These are phyloP conservation scores for Pyrrhura leucotis DNA, from an alignment of 2,797 vertebrate species.

Conservation along the genomic window DNA sequence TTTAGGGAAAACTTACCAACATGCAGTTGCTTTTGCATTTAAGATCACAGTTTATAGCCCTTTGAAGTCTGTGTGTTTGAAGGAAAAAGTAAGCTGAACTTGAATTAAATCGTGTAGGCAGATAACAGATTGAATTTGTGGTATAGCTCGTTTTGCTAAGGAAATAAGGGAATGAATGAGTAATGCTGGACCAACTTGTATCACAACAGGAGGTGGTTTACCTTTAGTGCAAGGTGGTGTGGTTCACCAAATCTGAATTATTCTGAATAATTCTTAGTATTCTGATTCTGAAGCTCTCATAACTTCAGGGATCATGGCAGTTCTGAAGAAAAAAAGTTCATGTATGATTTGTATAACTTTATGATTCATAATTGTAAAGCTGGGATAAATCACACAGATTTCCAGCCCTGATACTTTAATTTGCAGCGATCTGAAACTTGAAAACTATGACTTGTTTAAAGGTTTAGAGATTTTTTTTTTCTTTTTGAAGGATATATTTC, in stretches of 20 bases:
- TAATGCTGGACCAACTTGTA: not conserved
- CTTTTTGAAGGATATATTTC: not conserved
- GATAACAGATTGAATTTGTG: conserved; percentile 9
- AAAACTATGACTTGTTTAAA: conserved; percentile 8
- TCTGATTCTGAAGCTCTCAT: not conserved
- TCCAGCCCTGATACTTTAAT: not conserved
- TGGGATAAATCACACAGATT: not conserved
- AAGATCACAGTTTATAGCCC: conserved; percentile 24
- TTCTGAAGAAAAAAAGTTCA: not conserved
- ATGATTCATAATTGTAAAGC: not conserved
- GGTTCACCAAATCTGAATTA: not conserved
- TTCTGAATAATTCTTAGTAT: not conserved
- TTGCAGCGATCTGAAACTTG: conserved; percentile 28
- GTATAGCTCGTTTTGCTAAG: not conserved
- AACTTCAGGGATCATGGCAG: not conserved
- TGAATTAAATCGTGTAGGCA: conserved; percentile 19
- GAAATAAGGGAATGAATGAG: not conserved
- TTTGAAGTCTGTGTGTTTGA: conserved; percentile 48
- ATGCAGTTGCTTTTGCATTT: not conserved
- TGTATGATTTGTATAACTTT: not conserved
- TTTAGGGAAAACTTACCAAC: not conserved
- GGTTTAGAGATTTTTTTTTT: not conserved
- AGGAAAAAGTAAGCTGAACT: conserved; percentile 28
- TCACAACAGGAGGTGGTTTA: not conserved
- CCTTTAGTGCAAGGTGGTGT: not conserved